Base-by-base conservation (phyloP, 2,888 invertebrate genomes). In the Piscicola geometra region DNA sequence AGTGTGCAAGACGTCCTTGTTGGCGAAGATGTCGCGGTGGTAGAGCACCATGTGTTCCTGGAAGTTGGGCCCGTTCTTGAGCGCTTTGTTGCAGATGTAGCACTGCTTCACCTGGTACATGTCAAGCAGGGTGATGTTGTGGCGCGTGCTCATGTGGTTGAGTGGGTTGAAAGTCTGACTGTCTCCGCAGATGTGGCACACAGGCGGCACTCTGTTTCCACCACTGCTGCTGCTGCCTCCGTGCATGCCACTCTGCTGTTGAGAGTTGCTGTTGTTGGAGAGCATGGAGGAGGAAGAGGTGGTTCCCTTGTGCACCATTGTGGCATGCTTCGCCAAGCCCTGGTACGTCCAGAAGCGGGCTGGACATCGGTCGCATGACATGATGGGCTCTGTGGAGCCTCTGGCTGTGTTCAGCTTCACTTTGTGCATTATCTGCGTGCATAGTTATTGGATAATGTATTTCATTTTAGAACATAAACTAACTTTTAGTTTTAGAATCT, bases 271-370 rank as follows among this genome's bases (percentile, higher is more conserved):
- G n/a, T 9, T 18, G 60, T 56, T 56, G 21, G 60, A 56, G n/a
- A 56, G 60, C 60, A 56, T 21, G 3, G 60, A 56, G 3, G 60
- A 5, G 3, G 56, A 30, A 9, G 47, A 36, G 5, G 52, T 72
- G 30, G 70, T 35, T 0, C 75, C 30, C 71, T 75, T 75, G 70
- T 77, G 77, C 50, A 77, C 75, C 28, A 75, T 52, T 3, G 75
- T 47, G 5, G 77, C 76, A 71, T 77, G 77, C n/a, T 75, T 76
- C 9, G 77, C 75, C 60, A 77, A 71, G 33, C 77, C 77, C 77
- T 77, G 77, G 52, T 77, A 77, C 41, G 77, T 77, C 77, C 77
- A 77, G 71, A 77, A 77, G 25, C 71, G 50, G n/a, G 77, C 74
- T 21, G 41, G 30, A 66, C 77, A 77, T 32, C 76, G 33, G 52